A percentile compares a stretch with the other conserved stretches of the same genome.
Conservation (phyloP, 2,797 vertebrate genomes). For the Hippopotamyrus pictus region DNA sequence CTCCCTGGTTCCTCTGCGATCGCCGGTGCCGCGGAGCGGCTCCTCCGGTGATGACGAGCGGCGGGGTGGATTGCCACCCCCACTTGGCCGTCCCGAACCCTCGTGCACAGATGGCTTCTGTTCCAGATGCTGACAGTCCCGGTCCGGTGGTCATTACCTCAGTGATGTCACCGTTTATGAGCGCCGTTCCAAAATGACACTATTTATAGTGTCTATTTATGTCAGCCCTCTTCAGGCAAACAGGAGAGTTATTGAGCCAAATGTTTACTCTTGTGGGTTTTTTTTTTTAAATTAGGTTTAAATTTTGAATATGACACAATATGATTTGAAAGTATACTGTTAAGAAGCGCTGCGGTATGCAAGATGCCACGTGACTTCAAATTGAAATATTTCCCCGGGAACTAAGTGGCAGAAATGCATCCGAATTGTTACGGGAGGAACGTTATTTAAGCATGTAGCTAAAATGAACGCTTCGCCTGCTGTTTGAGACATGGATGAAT, state of each 20-base stretch:
- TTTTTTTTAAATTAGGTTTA: neutral
- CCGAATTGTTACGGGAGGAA: neutral
- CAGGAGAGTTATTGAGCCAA: neutral
- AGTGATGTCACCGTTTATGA: neutral
- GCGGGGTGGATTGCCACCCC: conserved; percentile 43
- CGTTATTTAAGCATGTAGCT: neutral
- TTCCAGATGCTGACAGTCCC: neutral
- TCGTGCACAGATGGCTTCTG: neutral
- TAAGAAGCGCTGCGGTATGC: neutral
- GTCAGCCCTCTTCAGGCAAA: neutral
- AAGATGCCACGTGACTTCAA: neutral
- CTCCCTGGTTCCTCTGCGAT: conserved; percentile 65
- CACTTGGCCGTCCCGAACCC: conserved; percentile 36
- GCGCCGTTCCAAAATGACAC: neutral
- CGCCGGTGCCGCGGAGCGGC: conserved; percentile 36
- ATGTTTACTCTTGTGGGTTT: neutral
- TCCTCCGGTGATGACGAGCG: conserved; percentile 64
- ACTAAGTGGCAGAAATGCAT: neutral
- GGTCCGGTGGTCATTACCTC: neutral
- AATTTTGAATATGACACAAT: neutral
- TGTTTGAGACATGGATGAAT: conserved; percentile 62
- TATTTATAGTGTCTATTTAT: neutral
- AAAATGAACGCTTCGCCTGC: conserved; percentile 44
- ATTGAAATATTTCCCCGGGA: neutral
- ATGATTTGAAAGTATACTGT: neutral